Evolutionary conservation across 2,888 invertebrate species (phyloP), one percentile per base, ranked within the genome.

Genomic region (Tineola bisselliella): DNA sequence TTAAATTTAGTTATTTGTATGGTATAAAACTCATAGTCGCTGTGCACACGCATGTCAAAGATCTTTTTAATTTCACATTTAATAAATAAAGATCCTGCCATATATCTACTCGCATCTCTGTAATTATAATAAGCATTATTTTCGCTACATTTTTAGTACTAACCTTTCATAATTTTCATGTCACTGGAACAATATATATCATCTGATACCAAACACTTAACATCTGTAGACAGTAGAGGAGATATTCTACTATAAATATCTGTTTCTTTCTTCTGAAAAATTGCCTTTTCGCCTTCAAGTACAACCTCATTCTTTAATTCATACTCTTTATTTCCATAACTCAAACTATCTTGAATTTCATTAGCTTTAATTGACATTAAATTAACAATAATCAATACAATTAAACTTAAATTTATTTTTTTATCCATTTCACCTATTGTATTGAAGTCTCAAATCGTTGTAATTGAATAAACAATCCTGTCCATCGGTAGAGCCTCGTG

Each of bases 131-230:
- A n/a, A n/a, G n/a, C n/a, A n/a, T n/a, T n/a, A n/a, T n/a, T n/a
- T n/a, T n/a, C n/a, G n/a, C n/a, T n/a, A n/a, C n/a, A n/a, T n/a
- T n/a, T n/a, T n/a, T n/a, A n/a, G n/a, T 25, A 54, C 54, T 78
- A 68, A 87, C 87, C 74, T 75, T 87, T 87, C 44, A 79, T 73
- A 64, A 71, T 66, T 13, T 70, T 68, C 86, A 86, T 86, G 44
- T 77, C 68, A 63, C 71, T 75, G 0, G 79, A 74, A 64, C 87
- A 87, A 63, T 84, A 76, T 43, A 70, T 70, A 61, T 86, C 80
- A 2, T 76, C 77, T 0, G 86, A 86, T 81, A 84, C 83, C 66
- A 87, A 66, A 56, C 87, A 87, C 67, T 86, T 87, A 5, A 87
- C 82, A 59, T 86, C 86, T 56, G 69, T 66, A 2, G 76, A 66